A percentile compares a stretch with the other conserved stretches of the same genome.
Conservation (phyloP, 2,888 invertebrate species). For the Onthophagus sagittarius region DNA sequence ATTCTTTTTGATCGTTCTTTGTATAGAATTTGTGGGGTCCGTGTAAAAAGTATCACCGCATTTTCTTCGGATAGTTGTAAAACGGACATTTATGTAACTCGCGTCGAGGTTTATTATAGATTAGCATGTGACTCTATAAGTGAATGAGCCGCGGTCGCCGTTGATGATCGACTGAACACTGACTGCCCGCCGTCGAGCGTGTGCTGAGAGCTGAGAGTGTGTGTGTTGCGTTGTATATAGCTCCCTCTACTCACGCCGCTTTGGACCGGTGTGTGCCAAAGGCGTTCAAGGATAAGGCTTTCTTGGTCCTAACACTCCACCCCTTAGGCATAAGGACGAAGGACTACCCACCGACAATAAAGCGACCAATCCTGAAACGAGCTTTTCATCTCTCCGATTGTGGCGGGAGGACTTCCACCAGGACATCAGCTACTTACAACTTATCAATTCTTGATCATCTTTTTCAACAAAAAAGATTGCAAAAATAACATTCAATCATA, state of each 20-base stretch:
- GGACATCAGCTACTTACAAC: background rate
- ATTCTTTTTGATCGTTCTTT: background rate
- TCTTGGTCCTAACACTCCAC: background rate
- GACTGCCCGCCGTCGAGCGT: background rate
- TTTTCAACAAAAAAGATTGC: background rate
- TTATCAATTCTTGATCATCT: background rate
- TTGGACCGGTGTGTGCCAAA: background rate
- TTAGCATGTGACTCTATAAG: background rate
- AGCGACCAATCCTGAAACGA: background rate
- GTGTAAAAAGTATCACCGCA: background rate
- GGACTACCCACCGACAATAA: background rate
- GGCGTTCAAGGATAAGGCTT: background rate
- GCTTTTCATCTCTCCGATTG: background rate
- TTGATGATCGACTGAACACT: background rate
- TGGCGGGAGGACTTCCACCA: background rate
- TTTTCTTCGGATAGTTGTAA: background rate
- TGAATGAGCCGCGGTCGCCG: background rate
- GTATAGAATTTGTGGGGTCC: background rate
- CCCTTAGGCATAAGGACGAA: background rate
- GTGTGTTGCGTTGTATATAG: background rate
- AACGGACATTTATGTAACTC: background rate
- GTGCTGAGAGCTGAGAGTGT: background rate
- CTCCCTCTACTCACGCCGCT: background rate
- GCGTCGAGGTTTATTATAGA: slow-evolving; percentile 3
- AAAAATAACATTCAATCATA: too few species aligned